A percentile compares a stretch with the other conserved stretches of the same genome.
These are phyloP conservation scores for Philotrypesis tridentata DNA, from an alignment of 1,140 invertebrate species.

Conservation along the genomic window DNA sequence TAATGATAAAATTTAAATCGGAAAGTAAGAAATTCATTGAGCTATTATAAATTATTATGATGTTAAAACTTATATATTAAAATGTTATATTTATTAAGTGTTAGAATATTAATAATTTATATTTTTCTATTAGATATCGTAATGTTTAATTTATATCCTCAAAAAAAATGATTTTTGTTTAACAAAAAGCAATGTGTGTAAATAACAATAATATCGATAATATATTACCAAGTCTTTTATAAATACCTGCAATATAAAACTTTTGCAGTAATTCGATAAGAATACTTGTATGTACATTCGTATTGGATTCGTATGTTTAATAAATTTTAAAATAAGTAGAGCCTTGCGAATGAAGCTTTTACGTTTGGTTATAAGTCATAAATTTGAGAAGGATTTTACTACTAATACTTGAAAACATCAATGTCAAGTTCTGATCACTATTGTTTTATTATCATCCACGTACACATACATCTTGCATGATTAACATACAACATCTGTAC, in stretches of 20 bases:
- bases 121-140: background rate
- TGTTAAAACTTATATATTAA: background rate
- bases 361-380: background rate
- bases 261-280: slow-evolving; percentile 23
- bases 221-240: slow-evolving; percentile 28
- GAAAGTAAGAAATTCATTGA: background rate
- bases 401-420: slow-evolving; percentile 13
- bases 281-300: slow-evolving; percentile 32
- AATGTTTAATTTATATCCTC: background rate
- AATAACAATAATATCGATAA: slow-evolving; percentile 1
- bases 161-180: background rate
- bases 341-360: background rate
- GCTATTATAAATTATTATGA: background rate
- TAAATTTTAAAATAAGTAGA: slow-evolving; percentile 18
- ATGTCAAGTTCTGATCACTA: slow-evolving; percentile 16
- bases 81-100: background rate
- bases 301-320: background rate
- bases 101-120: background rate
- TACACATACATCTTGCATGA: slow-evolving; percentile 28
- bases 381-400: background rate
- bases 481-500: slow-evolving; percentile 17
- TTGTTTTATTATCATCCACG: slow-evolving; percentile 29
- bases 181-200: slow-evolving; percentile 1
- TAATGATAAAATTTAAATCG: background rate
- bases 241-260: background rate